A percentile compares a stretch with the other conserved stretches of the same genome.
These are phyloP conservation scores for Chesias legatella DNA, from an alignment of 2,888 invertebrate genomes.

Conservation along the genomic window DNA sequence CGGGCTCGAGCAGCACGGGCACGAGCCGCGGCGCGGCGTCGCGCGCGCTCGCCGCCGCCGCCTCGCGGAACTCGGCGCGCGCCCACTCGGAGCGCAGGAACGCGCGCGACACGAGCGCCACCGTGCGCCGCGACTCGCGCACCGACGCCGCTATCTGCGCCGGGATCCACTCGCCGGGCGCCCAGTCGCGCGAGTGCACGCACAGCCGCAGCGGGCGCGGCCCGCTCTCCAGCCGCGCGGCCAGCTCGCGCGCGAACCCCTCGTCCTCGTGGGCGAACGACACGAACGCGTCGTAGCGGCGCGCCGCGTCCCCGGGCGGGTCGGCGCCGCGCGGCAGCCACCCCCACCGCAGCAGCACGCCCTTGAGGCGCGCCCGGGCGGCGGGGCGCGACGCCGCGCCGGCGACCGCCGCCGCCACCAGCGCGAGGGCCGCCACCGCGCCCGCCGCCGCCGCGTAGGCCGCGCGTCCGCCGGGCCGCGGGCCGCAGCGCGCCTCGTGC, in stretches of 20 bases:
- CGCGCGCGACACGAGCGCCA: constrained; percentile 42
- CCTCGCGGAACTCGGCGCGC: constrained; percentile 85
- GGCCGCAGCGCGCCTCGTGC: constrained; percentile 1
- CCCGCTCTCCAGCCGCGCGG: constrained; percentile 82
- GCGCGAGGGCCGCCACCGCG: constrained; percentile 13
- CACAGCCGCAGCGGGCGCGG: constrained; percentile 78
- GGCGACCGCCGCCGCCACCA: constrained; percentile 19
- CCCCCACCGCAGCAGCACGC: constrained; percentile 26
- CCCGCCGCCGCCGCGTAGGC: constrained; percentile 23
- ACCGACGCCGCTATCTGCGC: constrained; percentile 86
- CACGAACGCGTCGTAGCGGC: constrained; percentile 87
- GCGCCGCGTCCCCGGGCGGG: constrained; percentile 27
- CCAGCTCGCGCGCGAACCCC: constrained; percentile 83
- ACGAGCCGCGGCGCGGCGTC: constrained; percentile 84
- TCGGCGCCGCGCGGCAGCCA: constrained; percentile 21
- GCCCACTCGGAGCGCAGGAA: constrained; percentile 76
- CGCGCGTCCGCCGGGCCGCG: constrained; percentile 17
- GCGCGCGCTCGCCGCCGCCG: constrained; percentile 49
- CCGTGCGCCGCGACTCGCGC: constrained; percentile 81
- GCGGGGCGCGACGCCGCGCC: constrained; percentile 19
- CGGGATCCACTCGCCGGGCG: constrained; percentile 71
- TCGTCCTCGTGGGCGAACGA: constrained; percentile 90
- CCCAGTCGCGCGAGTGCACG: constrained; percentile 87
- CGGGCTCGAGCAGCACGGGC: constrained; percentile 82
- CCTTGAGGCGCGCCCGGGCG: constrained; percentile 27